These are phyloP conservation scores for Caenorhabditis drosophilae DNA, from an alignment of 2,888 invertebrate species.

Conservation along the genomic window DNA sequence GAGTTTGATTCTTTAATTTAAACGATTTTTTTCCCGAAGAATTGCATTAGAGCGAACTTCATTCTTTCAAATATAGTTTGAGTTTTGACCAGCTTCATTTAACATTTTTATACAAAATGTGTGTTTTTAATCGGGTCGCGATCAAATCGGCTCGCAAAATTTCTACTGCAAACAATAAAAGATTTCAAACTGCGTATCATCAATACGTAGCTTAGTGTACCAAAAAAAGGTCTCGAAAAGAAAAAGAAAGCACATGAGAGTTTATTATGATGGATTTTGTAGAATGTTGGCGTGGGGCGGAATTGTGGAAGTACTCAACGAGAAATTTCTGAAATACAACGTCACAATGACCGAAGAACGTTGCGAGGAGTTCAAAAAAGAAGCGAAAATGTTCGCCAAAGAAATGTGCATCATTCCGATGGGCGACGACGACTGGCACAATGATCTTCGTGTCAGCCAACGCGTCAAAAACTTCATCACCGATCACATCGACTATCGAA, in stretches of 20 bases:
- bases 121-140: no score
- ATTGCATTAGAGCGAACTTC: no score
- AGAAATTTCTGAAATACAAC: slow-evolving; percentile 10
- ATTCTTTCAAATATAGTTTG: slow-evolving; percentile 14
- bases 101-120: no score
- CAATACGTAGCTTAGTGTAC: no score
- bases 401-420: slow-evolving; percentile 10
- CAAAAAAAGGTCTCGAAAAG: no score
- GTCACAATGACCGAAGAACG: slow-evolving; percentile 4
- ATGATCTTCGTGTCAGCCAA: no score
- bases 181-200: no score
- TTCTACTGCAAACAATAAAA: no score
- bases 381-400: slow-evolving; percentile 6
- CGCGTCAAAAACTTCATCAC: slow-evolving; percentile 10
- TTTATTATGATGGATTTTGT: no score
- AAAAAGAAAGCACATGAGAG: no score
- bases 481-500: slow-evolving; percentile 13
- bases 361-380: slow-evolving; percentile 5
- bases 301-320: slow-evolving; percentile 17
- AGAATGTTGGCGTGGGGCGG: slow-evolving; percentile 14
- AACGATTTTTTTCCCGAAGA: neutral
- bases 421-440: slow-evolving; percentile 8
- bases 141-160: no score
- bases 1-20: neutral
- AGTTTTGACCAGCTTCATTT: no score